phyloP scores from a whole-genome alignment of 2,888 invertebrate species.

The Aethes cnicana region DNA sequence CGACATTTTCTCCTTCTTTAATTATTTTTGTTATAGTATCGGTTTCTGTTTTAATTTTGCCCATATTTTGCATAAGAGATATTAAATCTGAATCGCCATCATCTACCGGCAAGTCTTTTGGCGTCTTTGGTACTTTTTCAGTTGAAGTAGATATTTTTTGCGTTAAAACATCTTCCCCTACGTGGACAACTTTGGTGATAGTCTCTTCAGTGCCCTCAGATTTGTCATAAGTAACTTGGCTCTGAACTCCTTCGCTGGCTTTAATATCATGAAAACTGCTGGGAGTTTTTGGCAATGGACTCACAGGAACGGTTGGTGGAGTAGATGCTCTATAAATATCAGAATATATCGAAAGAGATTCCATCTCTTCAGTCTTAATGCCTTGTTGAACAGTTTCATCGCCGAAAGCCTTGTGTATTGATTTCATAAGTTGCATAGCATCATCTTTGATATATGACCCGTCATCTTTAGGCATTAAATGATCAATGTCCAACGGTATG shows the following conservation, averaged over 20 bases:
- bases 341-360: conserved; percentile 46
- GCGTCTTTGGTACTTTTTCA: conserved; percentile 67
- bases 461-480: conserved; percentile 31
- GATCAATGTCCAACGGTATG: conserved; percentile 49
- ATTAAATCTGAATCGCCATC: conserved; percentile 59
- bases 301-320: conserved; percentile 87
- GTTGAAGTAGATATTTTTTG: conserved; percentile 78
- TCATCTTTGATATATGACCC: conserved; percentile 45
- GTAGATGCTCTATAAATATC: conserved; percentile 76
- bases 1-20: conserved; percentile 80
- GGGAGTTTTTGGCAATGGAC: conserved; percentile 79
- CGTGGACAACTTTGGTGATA: conserved; percentile 76
- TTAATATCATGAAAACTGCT: conserved; percentile 66
- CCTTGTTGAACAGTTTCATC: conserved; percentile 70
- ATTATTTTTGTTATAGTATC: conserved; percentile 78
- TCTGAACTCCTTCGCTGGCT: conserved; percentile 66
- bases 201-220: conserved; percentile 71
- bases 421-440: conserved; percentile 57
- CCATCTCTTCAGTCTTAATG: conserved; percentile 65
- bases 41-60: conserved; percentile 79
- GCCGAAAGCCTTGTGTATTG: conserved; percentile 67
- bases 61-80: conserved; percentile 70
- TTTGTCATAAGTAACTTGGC: conserved; percentile 67
- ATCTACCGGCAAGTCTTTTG: conserved; percentile 45
- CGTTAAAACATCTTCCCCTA: conserved; percentile 76